Evolutionary conservation across 2,888 invertebrate species (phyloP).

Genomic region (Brenthis hecate): DNA sequence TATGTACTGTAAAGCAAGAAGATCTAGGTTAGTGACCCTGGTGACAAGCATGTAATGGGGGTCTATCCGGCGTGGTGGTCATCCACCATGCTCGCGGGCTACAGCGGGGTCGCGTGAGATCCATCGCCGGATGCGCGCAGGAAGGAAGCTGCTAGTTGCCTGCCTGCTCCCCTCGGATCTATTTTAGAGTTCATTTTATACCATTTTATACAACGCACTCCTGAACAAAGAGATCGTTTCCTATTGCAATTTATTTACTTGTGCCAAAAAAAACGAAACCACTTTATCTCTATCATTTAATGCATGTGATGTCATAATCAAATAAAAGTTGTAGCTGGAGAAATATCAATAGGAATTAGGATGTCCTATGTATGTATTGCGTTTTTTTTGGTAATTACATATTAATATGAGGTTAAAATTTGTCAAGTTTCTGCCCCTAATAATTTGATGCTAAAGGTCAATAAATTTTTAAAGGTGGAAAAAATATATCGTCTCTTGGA

Average conservation of each 20-base stretch:
- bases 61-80: slow-evolving; percentile 43
- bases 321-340: too few species aligned
- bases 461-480: too few species aligned
- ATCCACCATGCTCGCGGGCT: slow-evolving; percentile 43
- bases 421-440: too few species aligned
- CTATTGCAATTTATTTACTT: slow-evolving; percentile 32
- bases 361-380: too few species aligned
- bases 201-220: slow-evolving; percentile 60
- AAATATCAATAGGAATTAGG: too few species aligned
- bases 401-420: too few species aligned
- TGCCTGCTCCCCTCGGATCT: slow-evolving; percentile 76
- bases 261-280: slow-evolving; percentile 1
- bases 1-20: not conserved
- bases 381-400: too few species aligned
- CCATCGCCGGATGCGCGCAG: slow-evolving; percentile 76
- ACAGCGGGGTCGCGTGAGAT: slow-evolving; percentile 73
- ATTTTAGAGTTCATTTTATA: slow-evolving; percentile 77
- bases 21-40: slow-evolving; percentile 29
- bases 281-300: too few species aligned
- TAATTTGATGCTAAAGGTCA: too few species aligned
- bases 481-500: too few species aligned
- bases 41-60: slow-evolving; percentile 20
- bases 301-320: too few species aligned
- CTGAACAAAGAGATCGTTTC: slow-evolving; percentile 43
- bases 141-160: slow-evolving; percentile 82